Percentiles rank a stretch among this genome's conserved stretches.
Conservation (phyloP, 1,140 invertebrate species). For the Nilaparvata lugens region DNA sequence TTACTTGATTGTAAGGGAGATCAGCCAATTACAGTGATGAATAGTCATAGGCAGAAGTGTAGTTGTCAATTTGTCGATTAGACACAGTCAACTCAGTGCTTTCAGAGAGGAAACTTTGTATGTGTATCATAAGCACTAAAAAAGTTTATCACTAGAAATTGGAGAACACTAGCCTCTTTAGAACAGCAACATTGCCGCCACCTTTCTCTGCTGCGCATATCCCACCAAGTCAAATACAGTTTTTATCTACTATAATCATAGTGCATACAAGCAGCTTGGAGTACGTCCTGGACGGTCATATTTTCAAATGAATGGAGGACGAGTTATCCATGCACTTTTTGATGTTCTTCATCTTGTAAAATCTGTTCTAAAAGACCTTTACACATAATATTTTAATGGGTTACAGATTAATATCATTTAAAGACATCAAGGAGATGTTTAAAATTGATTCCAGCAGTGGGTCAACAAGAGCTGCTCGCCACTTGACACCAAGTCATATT, state of each 20-base stretch:
- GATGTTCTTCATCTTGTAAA: constrained; percentile 1
- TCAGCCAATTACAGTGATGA: too few relatives aligned
- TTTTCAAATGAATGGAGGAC: neutral
- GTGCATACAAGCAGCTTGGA: neutral
- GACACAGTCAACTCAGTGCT: too few relatives aligned
- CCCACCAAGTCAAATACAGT: too few relatives aligned
- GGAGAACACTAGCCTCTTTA: too few relatives aligned
- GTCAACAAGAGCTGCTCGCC: neutral
- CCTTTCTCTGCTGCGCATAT: too few relatives aligned
- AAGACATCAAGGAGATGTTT: neutral
- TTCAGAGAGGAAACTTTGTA: too few relatives aligned
- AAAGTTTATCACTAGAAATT: too few relatives aligned
- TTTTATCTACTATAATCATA: neutral
- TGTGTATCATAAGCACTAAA: too few relatives aligned
- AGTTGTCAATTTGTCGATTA: too few relatives aligned
- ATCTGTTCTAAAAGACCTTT: neutral
- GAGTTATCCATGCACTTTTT: neutral
- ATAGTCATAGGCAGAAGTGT: too few relatives aligned
- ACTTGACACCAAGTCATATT: neutral
- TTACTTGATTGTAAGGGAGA: neutral
- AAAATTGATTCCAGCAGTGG: neutral
- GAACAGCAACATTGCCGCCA: neutral
- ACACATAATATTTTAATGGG: neutral
- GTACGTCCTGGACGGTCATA: neutral
- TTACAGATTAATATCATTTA: neutral